A percentile compares a stretch with the other conserved stretches of the same genome.
These are phyloP conservation scores for Bhutanitis thaidina DNA, from an alignment of 2,888 invertebrate species.

Conservation along the genomic window DNA sequence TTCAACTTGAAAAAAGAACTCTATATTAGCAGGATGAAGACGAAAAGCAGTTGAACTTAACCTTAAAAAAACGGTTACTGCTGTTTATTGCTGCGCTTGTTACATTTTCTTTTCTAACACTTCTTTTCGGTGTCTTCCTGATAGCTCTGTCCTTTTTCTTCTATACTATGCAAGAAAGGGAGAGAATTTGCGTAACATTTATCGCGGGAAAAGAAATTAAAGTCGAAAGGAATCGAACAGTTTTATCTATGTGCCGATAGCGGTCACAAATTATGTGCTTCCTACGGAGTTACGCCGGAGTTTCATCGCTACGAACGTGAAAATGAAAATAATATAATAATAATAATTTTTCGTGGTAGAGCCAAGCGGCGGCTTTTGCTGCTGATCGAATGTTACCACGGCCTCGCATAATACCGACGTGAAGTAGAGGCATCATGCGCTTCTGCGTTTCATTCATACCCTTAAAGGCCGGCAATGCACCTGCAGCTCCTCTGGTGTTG, in stretches of 20 bases:
- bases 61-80: constrained; percentile 33
- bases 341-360: no score
- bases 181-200: constrained; percentile 55
- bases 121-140: constrained; percentile 54
- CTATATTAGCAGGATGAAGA: constrained; percentile 1
- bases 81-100: constrained; percentile 29
- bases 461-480: no score
- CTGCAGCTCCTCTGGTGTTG: no score
- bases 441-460: no score
- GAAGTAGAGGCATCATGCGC: no score
- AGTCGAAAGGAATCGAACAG: constrained; percentile 73
- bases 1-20: no score
- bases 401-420: no score
- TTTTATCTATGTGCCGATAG: constrained; percentile 77
- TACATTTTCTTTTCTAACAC: constrained; percentile 47
- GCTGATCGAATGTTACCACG: no score
- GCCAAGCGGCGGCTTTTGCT: no score
- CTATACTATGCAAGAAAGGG: constrained; percentile 38
- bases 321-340: no score
- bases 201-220: constrained; percentile 74
- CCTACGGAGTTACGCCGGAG: constrained; percentile 44
- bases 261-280: constrained; percentile 78
- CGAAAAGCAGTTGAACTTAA: constrained; percentile 29
- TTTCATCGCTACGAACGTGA: constrained; percentile 20
- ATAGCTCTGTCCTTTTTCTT: constrained; percentile 42